Conservation (phyloP, 2,888 invertebrate species). For the Lingula anatina region DNA sequence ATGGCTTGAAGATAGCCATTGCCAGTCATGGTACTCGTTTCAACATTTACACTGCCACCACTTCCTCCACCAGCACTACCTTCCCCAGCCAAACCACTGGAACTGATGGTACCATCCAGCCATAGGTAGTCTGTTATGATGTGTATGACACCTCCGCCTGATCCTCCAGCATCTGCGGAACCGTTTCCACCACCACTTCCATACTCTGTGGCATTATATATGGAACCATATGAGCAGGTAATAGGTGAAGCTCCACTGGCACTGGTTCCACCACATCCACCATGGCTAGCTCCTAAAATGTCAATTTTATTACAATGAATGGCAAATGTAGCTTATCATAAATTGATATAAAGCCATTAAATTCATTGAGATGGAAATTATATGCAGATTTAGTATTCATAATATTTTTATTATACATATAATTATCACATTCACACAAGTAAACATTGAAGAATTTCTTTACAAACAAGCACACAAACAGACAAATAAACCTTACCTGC, state of each 20-base stretch:
- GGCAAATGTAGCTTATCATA: too few relatives aligned
- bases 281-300: slow-evolving; percentile 24
- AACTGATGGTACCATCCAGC: slow-evolving; percentile 21
- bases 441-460: too few relatives aligned
- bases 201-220: slow-evolving; percentile 9
- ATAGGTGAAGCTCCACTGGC: slow-evolving; percentile 6
- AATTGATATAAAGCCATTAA: too few relatives aligned
- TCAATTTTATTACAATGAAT: too few relatives aligned
- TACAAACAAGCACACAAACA: too few relatives aligned
- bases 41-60: slow-evolving; percentile 19
- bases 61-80: slow-evolving; percentile 23
- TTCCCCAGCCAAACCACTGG: slow-evolving; percentile 16
- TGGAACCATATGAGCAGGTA: slow-evolving; percentile 7
- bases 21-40: slow-evolving; percentile 16
- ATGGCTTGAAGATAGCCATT: slow-evolving; percentile 15
- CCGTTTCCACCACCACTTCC: slow-evolving; percentile 22
- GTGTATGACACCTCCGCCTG: slow-evolving; percentile 19
- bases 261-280: slow-evolving; percentile 27
- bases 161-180: slow-evolving; percentile 12
- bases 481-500: too few relatives aligned
- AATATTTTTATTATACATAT: too few relatives aligned
- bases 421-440: too few relatives aligned
- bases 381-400: too few relatives aligned
- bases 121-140: slow-evolving; percentile 9
- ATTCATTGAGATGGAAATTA: too few relatives aligned